These are phyloP conservation scores for Dolichallabes microphthalmus DNA, from an alignment of 2,113 vertebrate species.

Conservation along the genomic window DNA sequence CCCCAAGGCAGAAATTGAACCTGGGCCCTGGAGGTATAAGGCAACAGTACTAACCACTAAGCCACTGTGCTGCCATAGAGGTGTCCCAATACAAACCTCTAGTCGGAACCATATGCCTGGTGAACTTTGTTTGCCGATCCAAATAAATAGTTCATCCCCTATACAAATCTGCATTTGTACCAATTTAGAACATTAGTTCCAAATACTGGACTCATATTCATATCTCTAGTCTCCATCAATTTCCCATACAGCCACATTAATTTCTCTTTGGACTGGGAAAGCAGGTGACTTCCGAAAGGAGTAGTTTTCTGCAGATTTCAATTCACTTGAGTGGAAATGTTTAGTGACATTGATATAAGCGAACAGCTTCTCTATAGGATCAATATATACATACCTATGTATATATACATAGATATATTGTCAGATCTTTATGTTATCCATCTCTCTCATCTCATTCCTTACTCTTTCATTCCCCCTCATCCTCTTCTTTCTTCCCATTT, in stretches of 20 bases:
- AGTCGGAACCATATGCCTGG: neutral
- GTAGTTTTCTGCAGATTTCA: neutral
- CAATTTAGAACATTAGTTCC: neutral
- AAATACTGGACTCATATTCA: neutral
- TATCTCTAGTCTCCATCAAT: neutral
- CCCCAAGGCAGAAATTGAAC: too few relatives aligned
- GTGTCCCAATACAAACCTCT: neutral
- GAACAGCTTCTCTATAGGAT: constrained; percentile 14
- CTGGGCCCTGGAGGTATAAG: too few relatives aligned
- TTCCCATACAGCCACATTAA: neutral
- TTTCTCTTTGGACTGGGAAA: neutral
- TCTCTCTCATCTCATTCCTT: constrained; percentile 28
- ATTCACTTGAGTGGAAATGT: neutral
- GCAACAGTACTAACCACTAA: too few relatives aligned
- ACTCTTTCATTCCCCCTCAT: neutral
- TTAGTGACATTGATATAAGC: neutral
- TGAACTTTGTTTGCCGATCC: neutral
- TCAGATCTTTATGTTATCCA: constrained; percentile 33
- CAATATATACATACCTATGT: too few relatives aligned
- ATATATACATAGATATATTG: too few relatives aligned
- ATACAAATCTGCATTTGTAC: neutral
- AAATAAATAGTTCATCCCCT: neutral
- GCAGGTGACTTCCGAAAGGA: neutral
- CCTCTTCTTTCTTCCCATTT: constrained; percentile 19
- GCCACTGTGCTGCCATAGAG: too few relatives aligned